Conservation (phyloP, 2,888 invertebrate species). For the Chouioia cunea region DNA sequence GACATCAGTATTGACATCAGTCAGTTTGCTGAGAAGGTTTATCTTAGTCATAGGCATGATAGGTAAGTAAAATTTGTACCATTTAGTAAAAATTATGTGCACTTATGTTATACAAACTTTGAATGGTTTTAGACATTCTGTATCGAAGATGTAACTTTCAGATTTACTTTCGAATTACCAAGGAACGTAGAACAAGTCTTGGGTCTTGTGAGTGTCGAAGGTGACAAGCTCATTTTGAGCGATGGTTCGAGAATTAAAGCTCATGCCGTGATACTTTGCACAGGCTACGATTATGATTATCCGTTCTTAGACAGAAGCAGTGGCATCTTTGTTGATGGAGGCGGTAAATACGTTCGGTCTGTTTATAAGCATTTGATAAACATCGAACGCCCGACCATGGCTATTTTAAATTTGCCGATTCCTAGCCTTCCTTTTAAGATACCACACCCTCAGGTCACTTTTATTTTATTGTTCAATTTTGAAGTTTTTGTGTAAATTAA, state of each 20-base stretch:
- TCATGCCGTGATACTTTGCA: constrained; percentile 80
- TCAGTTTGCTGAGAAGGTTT: constrained; percentile 69
- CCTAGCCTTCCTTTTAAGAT: constrained; percentile 78
- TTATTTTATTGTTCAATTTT: background rate
- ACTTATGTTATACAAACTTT: too few species aligned
- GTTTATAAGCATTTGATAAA: constrained; percentile 84
- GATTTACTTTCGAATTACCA: constrained; percentile 70
- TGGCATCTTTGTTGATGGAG: constrained; percentile 67
- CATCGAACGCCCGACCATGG: constrained; percentile 80
- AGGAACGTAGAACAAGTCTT: constrained; percentile 72
- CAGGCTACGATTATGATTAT: constrained; percentile 81
- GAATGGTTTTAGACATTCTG: constrained; percentile 61
- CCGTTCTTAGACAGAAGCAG: constrained; percentile 78
- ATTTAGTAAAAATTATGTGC: too few species aligned
- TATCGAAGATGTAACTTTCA: too few species aligned
- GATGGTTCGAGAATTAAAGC: constrained; percentile 74
- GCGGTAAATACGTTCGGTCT: constrained; percentile 74
- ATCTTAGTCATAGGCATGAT: constrained; percentile 71
- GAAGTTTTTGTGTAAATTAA: background rate
- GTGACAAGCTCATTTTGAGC: constrained; percentile 72
- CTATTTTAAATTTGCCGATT: constrained; percentile 81
- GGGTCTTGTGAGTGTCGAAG: constrained; percentile 70
- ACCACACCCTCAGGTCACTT: constrained; percentile 78
- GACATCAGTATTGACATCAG: constrained; percentile 80
- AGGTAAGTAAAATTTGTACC: too few species aligned